Base-by-base conservation (phyloP, 1,140 invertebrate species). In the Cydia pomonella region DNA sequence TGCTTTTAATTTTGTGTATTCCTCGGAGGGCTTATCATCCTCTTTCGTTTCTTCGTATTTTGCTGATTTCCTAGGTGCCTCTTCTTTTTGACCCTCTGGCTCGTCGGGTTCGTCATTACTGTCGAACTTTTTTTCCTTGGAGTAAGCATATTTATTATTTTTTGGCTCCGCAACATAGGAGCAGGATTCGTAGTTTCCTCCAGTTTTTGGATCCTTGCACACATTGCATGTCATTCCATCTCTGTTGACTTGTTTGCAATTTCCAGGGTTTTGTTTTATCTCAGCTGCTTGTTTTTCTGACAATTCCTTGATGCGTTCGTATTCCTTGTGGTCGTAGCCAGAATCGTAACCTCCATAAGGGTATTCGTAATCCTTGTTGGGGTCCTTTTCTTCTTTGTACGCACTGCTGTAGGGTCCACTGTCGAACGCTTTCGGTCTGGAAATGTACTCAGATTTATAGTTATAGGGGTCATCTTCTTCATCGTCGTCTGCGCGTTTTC, bases 161-260 rank as follows among this genome's bases (percentile, higher is more conserved):
- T 95, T 94, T 0, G 96, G 96, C 78, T 95, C 94, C 18, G 95
- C 94, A 1, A 94, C 94, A 86, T 96, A 96, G 0, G 95, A 95
- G 80, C 96, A 96, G 41, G 95, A 95, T 89, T 97, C 95, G 75
- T 94, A 96, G 76, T 95, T 95, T 5, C 94, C 95, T 21, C 95
- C 95, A 0, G 94, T 96, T 85, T 95, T 95, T 0, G 94, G 93
- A 81, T 96, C 94, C 79, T 94, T 94, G 81, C 96, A 97, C 2
- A 95, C 88, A 50, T 93, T 95, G 80, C 96, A 97, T 6, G 92
- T 94, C 92, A 95, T 94, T 12, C 94, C 94, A 79, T 95, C 94
- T 81, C 93, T 95, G 69, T 94, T 86, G 0, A 95, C 92, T 85
- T 95, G 94, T 77, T 94, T 92, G 77, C 96, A 96, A 78, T 94